These are phyloP conservation scores for Euphydryas editha DNA, from an alignment of 2,888 invertebrate species.

Conservation along the genomic window DNA sequence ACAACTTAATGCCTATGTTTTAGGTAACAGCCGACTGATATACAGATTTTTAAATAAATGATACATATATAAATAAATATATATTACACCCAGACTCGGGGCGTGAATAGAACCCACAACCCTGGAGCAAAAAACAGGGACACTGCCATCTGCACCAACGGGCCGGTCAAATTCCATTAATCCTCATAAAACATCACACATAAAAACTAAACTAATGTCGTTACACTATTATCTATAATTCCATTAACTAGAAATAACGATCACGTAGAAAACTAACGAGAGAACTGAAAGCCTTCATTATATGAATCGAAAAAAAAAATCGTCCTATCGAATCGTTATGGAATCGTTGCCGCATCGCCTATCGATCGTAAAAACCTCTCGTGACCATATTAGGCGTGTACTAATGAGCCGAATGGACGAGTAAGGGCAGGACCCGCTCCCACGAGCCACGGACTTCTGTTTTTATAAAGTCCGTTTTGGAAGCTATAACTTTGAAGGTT, in stretches of 20 bases:
- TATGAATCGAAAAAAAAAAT: conserved; percentile 41
- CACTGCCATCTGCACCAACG: no score
- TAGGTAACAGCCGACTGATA: no score
- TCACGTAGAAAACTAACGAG: conserved; percentile 6
- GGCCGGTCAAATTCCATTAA: no score
- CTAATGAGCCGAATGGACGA: conserved; percentile 65
- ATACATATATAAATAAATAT: no score
- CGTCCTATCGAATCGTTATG: conserved; percentile 48
- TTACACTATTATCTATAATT: background rate
- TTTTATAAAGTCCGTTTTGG: conserved; percentile 43
- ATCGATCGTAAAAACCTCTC: conserved; percentile 51
- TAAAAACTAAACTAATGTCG: no score
- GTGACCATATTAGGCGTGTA: conserved; percentile 62
- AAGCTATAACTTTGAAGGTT: conserved; percentile 38
- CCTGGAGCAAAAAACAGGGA: no score
- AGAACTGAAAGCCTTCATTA: conserved; percentile 25
- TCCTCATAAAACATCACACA: no score
- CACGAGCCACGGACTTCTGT: conserved; percentile 49
- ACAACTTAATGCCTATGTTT: no score
- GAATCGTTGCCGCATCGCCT: conserved; percentile 44
- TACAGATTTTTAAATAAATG: no score
- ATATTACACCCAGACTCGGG: no score
- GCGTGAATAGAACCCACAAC: no score
- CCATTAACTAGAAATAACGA: conserved; percentile 10
- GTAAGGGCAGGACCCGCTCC: conserved; percentile 58